Base-by-base conservation (phyloP, 2,888 invertebrate genomes). In the Tyria jacobaeae region DNA sequence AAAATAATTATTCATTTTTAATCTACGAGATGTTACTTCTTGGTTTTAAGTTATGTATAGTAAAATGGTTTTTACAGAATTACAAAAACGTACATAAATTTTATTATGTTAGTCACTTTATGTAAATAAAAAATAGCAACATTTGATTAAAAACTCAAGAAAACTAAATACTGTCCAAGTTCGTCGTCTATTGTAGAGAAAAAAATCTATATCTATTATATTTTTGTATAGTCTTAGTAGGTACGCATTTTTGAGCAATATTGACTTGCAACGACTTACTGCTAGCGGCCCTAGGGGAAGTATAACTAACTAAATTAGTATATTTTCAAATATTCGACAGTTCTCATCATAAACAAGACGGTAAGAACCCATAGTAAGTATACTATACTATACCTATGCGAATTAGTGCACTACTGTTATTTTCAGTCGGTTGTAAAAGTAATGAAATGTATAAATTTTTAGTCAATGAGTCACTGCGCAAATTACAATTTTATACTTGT, bases 371-470 rank as follows among this genome's bases (percentile, higher is more conserved):
- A 21, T 21, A 21, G 44, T 5, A 3, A 44, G 12, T 10, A 1
- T 1, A 21, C 12, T 12, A 10, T 1, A 5, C 10, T 12, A 44
- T 10, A 21, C 21, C 10, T 12, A 44, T 10, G 21, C 21, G 21
- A 44, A 44, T 5, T 21, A 21, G 21, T 21, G 17, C 9, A 21
- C 12, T 21, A 12, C 10, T 21, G 21, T 35, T 51, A 35, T 51
- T 53, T 58, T 55, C 47, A 53, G 14, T 41, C 17, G n/a, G 54
- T 47, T 48, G 48, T 35, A 17, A 68, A 68, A 57, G 50, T 63
- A 75, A 71, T 73, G 44, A 65, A 51, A 71, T 67, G 70, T 75
- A 75, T 72, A 62, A 61, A 65, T 59, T 73, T 66, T 65, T 62
- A 69, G 69, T 65, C 57, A 58, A 41, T 71, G 67, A 73, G 64